phyloP scores from a whole-genome alignment of 2,113 vertebrate genomes.

The Phodopus roborovskii region DNA sequence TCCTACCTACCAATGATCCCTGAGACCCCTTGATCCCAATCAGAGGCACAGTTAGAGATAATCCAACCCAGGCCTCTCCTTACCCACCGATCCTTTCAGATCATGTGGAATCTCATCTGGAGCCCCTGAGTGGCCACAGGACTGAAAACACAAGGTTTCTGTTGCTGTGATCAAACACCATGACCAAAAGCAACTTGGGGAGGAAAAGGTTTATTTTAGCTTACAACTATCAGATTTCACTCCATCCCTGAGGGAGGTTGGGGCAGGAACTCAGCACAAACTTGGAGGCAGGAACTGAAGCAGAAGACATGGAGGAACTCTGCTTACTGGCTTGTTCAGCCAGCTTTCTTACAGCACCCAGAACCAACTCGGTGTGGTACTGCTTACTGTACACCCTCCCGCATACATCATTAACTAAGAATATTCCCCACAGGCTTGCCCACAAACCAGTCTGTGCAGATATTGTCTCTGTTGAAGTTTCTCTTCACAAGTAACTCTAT shows the following conservation, averaged over 20 bases:
- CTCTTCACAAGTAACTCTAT: neutral
- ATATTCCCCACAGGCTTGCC: neutral
- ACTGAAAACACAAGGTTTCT: neutral
- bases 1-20: neutral
- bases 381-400: neutral
- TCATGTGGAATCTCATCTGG: neutral
- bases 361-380: neutral
- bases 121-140: neutral
- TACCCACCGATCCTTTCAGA: neutral
- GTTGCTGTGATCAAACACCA: neutral
- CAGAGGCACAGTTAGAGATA: neutral
- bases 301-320: neutral
- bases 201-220: neutral
- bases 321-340: neutral
- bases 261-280: neutral
- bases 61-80: neutral
- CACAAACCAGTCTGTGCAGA: neutral
- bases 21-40: neutral
- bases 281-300: neutral
- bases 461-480: neutral
- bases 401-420: neutral
- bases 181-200: neutral
- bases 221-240: neutral
- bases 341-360: neutral
- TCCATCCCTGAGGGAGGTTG: neutral